Base-by-base conservation (phyloP, 1,140 invertebrate genomes). In the Drosophila sp. region DNA sequence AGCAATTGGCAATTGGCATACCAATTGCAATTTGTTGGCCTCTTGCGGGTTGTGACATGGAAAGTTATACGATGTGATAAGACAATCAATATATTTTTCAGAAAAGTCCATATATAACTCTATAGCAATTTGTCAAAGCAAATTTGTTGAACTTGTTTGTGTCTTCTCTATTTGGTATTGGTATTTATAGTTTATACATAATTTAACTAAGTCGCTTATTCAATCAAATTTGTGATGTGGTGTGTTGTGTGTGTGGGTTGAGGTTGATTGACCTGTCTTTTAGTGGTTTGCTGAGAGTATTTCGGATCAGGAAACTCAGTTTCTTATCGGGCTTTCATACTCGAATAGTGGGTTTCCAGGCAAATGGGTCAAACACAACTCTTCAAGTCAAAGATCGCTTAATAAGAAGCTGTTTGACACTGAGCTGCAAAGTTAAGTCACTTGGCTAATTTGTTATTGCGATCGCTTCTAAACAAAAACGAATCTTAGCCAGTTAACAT, bases 61-160 rank as follows among this genome's bases (percentile, higher is more conserved):
- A 67, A 76, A 87, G 84, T 87, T 87, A 87, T 90, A 87, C 84
- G 84, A 87, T 90, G 84, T 87, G 84, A 87, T 87, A 87, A 87
- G 84, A 89, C 80, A 89, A 89, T 87, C 78, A 89, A 87, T 87
- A 87, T 87, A 84, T 87, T 89, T 80, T 75, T 80, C 76, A 89
- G 17, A 27, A 23, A 10, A 47, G 44, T 27, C 44, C 44, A 50
- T 50, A 50, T 50, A 50, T 50, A 50, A 50, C 44, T 27, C 72
- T 65, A 70, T 58, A 69, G 66, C 75, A 73, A 87, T 86, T 86
- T 73, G 71, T 76, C 79, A 23, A 57, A 38, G 4, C 25, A 60
- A 44, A 70, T 60, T 56, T 76, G 72, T 64, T 47, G 29, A 66
- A 61, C 72, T 75, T n/a, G 63, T 57, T 60, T 33, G 33, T 50